Evolutionary conservation across 1,140 invertebrate species (phyloP).

Genomic region (Atopsyche davidsoni): DNA sequence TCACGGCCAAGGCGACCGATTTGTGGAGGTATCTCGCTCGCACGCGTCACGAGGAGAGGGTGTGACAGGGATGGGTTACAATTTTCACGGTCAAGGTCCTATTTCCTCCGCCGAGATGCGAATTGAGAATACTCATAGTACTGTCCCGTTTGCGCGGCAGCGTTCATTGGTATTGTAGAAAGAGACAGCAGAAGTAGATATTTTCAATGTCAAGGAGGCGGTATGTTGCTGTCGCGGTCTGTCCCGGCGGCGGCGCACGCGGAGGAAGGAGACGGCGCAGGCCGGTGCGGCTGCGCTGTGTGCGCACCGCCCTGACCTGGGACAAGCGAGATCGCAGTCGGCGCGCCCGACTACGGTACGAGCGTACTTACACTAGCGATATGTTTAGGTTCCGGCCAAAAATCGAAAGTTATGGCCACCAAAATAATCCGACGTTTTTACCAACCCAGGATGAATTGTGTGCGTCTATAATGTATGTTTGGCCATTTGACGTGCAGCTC

Average conservation of each 20-base stretch:
- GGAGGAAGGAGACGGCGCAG: constrained; percentile 3
- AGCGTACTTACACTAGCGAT: no score
- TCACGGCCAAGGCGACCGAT: constrained; percentile 17
- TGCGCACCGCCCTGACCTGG: constrained; percentile 25
- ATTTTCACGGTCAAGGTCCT: constrained; percentile 1
- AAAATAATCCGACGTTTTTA: no score
- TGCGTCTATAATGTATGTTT: not conserved
- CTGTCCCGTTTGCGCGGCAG: not conserved
- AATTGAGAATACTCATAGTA: not conserved
- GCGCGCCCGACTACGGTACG: constrained; percentile 16
- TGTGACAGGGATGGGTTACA: not conserved
- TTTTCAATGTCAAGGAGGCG: constrained; percentile 28
- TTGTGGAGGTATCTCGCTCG: constrained; percentile 4
- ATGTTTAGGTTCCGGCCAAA: no score
- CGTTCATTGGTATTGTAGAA: not conserved
- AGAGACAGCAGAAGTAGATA: not conserved
- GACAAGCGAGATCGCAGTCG: constrained; percentile 24
- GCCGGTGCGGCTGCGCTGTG: constrained; percentile 1
- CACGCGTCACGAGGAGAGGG: not conserved
- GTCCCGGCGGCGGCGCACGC: not conserved
- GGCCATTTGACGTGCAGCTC: no score
- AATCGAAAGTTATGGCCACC: no score
- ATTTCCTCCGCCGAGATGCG: constrained; percentile 6
- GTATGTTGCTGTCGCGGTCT: constrained; percentile 5
- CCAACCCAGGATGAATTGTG: not conserved